Conservation (phyloP, 2,888 invertebrate genomes). For the Desoria tigrina region DNA sequence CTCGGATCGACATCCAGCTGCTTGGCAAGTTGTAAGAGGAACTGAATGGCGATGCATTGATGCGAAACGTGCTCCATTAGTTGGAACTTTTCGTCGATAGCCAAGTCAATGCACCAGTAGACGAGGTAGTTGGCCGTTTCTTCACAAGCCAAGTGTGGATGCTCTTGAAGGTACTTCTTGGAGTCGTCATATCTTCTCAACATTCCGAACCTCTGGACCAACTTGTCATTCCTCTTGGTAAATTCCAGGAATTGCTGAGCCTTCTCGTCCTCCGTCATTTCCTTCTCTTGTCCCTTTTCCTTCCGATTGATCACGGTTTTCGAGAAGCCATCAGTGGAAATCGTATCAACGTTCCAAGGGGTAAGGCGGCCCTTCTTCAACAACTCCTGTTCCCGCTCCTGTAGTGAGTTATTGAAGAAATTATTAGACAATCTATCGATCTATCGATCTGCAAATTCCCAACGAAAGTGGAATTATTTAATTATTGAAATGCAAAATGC, state of each 20-base stretch:
- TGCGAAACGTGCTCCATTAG: conserved; percentile 97
- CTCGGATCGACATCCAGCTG: conserved; percentile 89
- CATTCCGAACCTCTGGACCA: conserved; percentile 90
- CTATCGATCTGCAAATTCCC: too few relatives aligned
- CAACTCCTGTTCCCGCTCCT: conserved; percentile 65
- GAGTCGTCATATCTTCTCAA: conserved; percentile 88
- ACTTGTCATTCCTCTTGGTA: conserved; percentile 84
- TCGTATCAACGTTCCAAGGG: conserved; percentile 99
- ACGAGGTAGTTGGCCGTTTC: conserved; percentile 97
- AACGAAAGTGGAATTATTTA: too few relatives aligned
- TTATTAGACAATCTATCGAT: too few relatives aligned
- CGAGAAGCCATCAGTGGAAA: conserved; percentile 92
- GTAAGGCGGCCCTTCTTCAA: conserved; percentile 62
- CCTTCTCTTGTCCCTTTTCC: conserved; percentile 63
- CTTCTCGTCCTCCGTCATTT: conserved; percentile 82
- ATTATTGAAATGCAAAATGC: too few relatives aligned
- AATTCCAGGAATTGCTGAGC: conserved; percentile 81
- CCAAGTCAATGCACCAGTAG: conserved; percentile 96
- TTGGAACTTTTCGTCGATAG: conserved; percentile 95
- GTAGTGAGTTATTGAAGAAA: too few relatives aligned
- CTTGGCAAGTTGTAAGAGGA: conserved; percentile 92
- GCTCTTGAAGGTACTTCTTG: conserved; percentile 72
- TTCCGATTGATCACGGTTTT: conserved; percentile 91
- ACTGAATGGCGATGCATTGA: conserved; percentile 98
- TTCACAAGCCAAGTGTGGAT: conserved; percentile 85